Evolutionary conservation across 1,140 invertebrate genomes (phyloP).

Genomic region (Eciton burchellii): DNA sequence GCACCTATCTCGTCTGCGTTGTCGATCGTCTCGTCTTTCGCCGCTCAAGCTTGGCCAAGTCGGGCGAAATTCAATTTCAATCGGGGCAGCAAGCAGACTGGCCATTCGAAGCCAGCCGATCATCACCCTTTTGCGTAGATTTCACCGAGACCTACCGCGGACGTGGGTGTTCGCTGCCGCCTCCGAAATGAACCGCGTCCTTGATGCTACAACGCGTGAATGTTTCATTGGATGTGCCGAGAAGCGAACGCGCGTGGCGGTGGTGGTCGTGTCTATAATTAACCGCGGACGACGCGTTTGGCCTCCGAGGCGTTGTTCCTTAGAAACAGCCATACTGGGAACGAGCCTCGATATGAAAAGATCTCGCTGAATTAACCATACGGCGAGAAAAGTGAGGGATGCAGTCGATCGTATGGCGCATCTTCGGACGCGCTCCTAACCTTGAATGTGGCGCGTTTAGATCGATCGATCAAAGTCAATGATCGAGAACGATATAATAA

Average conservation of each 20-base stretch:
- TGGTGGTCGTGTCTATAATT: slow-evolving; percentile 51
- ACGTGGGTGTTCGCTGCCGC: neutral
- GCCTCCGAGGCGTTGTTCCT: neutral
- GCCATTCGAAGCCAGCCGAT: neutral
- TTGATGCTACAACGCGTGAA: neutral
- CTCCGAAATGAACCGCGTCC: neutral
- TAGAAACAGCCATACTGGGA: neutral
- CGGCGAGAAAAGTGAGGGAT: slow-evolving; percentile 9
- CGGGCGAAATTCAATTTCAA: slow-evolving; percentile 29
- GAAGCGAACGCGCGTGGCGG: neutral
- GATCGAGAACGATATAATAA: neutral
- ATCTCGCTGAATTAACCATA: neutral
- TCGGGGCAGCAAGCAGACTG: slow-evolving; percentile 42
- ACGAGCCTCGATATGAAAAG: neutral
- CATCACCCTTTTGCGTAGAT: neutral
- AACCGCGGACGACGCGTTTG: slow-evolving; percentile 38
- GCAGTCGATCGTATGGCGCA: neutral
- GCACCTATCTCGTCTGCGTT: neutral
- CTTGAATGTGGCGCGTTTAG: neutral
- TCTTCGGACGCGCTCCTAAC: neutral
- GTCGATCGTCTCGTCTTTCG: slow-evolving; percentile 26
- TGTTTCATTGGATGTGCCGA: slow-evolving; percentile 4
- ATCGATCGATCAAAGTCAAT: neutral
- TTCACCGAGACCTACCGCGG: neutral
- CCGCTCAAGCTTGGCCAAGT: neutral